Conservation (phyloP, 1,140 invertebrate genomes). For the Drosophila mojavensis region DNA sequence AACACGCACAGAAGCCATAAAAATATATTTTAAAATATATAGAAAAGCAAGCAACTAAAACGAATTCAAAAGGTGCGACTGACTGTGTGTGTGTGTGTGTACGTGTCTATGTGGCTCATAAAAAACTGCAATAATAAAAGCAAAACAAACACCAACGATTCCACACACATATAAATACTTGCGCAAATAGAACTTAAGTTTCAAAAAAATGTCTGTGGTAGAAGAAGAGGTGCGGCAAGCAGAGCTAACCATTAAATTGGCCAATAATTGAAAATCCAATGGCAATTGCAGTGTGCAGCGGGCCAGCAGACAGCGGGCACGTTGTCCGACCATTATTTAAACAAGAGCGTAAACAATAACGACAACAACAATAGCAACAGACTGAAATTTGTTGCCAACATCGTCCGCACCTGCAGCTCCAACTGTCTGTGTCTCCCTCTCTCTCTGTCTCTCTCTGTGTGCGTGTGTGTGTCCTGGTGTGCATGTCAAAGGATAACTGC, state of each 20-base stretch:
- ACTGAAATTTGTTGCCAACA: constrained; percentile 72
- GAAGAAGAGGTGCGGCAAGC: background rate
- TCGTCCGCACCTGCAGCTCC: constrained; percentile 47
- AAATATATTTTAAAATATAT: constrained; percentile 47
- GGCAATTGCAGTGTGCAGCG: constrained; percentile 54
- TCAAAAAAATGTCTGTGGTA: constrained; percentile 34
- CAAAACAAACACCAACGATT: constrained; percentile 26
- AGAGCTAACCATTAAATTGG: constrained; percentile 68
- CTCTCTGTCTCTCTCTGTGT: constrained; percentile 16
- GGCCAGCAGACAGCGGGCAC: constrained; percentile 42
- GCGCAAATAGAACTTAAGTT: constrained; percentile 54
- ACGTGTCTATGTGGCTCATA: constrained; percentile 38
- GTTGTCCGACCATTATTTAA: constrained; percentile 80
- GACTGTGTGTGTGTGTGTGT: constrained; percentile 1
- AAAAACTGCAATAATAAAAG: constrained; percentile 78
- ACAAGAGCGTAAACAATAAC: constrained; percentile 82
- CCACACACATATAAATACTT: constrained; percentile 51
- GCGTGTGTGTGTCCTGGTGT: constrained; percentile 27
- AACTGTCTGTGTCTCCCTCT: constrained; percentile 19
- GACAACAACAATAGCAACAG: constrained; percentile 64
- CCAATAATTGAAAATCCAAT: constrained; percentile 82
- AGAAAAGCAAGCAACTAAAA: constrained; percentile 24
- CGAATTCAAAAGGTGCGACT: background rate
- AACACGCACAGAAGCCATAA: constrained; percentile 79
- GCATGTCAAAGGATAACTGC: constrained; percentile 79